Evolutionary conservation across 2,888 invertebrate genomes (phyloP).

Genomic region (Euzophera pinguis): DNA sequence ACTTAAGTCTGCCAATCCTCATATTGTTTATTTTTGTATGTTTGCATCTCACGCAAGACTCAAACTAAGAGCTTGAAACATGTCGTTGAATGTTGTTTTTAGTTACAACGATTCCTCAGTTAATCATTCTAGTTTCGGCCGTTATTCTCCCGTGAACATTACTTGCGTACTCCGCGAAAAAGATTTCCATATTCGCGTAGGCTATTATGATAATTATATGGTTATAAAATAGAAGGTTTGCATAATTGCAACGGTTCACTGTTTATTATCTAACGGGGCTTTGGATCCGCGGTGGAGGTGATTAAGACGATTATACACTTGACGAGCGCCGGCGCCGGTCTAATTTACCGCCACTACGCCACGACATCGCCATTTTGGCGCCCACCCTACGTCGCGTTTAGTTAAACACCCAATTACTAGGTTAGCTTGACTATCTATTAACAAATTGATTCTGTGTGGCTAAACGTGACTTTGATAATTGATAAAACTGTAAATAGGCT

Average conservation of each 20-base stretch:
- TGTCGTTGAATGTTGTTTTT: too few species aligned
- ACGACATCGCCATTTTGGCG: conserved; percentile 25
- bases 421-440: conserved; percentile 22
- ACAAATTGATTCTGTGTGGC: conserved; percentile 3
- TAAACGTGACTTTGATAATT: not conserved
- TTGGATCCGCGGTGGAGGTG: conserved; percentile 28
- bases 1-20: too few species aligned
- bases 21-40: too few species aligned
- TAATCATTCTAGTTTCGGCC: too few species aligned
- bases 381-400: conserved; percentile 28
- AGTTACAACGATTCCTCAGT: too few species aligned
- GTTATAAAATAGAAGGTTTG: conserved; percentile 13
- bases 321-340: conserved; percentile 31
- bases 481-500: not conserved
- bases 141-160: not conserved
- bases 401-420: conserved; percentile 47
- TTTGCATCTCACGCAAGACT: too few species aligned
- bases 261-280: conserved; percentile 14
- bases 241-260: conserved; percentile 12
- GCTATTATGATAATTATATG: conserved; percentile 9
- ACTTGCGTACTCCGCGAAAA: not conserved
- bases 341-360: conserved; percentile 46
- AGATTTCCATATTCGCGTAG: not conserved
- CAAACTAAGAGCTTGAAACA: too few species aligned
- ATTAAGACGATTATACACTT: conserved; percentile 46